phyloP scores from a whole-genome alignment of 2,797 vertebrate species.

The Luscinia megarhynchos region DNA sequence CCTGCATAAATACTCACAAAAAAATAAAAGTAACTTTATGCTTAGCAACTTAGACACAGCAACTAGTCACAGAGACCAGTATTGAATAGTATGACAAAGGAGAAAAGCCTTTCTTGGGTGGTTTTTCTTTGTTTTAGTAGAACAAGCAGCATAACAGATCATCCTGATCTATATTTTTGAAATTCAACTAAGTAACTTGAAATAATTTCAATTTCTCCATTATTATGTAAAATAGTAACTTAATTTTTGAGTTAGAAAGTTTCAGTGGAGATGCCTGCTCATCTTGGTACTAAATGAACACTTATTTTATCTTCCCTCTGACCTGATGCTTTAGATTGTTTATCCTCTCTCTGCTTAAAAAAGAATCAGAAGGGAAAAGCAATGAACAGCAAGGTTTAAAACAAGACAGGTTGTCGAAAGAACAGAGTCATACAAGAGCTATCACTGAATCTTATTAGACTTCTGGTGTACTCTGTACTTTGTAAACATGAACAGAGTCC shows the following conservation, averaged over 20 bases:
- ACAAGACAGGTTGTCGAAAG: not conserved
- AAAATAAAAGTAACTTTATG: not conserved
- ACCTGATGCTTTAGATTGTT: not conserved
- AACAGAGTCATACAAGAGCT: not conserved
- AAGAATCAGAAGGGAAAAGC: not conserved
- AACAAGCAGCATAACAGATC: not conserved
- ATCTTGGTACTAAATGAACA: not conserved
- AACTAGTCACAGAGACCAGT: not conserved
- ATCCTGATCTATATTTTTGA: not conserved
- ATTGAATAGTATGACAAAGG: fast-evolving
- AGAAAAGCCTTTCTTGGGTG: not conserved
- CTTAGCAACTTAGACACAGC: not conserved
- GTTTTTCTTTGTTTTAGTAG: not conserved
- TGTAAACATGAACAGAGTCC: not conserved
- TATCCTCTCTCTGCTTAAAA: not conserved
- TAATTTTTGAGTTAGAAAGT: not conserved
- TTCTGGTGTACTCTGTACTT: not conserved
- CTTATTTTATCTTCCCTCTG: not conserved
- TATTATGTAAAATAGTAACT: not conserved
- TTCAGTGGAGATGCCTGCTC: not conserved
- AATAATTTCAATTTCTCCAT: not conserved
- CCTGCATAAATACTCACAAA: not conserved
- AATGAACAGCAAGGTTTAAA: not conserved
- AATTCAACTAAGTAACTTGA: not conserved
- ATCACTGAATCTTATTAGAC: slow-evolving; percentile 25